These are phyloP conservation scores for Leptinotarsa lineolata DNA, from an alignment of 1,140 invertebrate genomes.

Conservation along the genomic window DNA sequence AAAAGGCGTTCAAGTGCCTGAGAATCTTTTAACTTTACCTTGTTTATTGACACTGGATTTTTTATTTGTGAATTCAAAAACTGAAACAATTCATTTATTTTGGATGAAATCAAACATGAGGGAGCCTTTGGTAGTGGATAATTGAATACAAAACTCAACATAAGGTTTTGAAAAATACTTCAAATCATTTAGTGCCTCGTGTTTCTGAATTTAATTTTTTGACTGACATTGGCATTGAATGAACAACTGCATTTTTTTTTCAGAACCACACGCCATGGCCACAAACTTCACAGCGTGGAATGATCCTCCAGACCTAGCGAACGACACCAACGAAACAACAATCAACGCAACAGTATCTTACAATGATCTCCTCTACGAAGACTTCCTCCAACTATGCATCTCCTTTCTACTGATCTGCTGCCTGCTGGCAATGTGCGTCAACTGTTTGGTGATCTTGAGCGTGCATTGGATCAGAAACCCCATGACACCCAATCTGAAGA, in stretches of 20 bases:
- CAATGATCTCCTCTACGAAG: constrained; percentile 3
- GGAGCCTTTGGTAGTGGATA: too few relatives aligned
- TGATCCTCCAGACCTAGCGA: neutral
- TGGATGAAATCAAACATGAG: too few relatives aligned
- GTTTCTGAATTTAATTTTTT: too few relatives aligned
- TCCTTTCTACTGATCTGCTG: constrained; percentile 48
- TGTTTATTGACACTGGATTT: too few relatives aligned
- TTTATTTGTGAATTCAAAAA: too few relatives aligned
- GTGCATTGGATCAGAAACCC: constrained; percentile 61
- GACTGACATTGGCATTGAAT: too few relatives aligned
- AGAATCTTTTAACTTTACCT: too few relatives aligned
- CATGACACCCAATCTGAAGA: constrained; percentile 63
- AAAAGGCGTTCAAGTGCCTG: too few relatives aligned
- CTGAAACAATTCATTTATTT: too few relatives aligned
- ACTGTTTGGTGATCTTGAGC: constrained; percentile 60
- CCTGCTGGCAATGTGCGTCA: constrained; percentile 58
- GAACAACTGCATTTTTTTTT: neutral
- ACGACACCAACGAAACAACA: neutral
- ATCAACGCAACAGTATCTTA: neutral
- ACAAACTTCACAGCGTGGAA: neutral
- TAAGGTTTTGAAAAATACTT: too few relatives aligned
- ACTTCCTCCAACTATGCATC: constrained; percentile 23
- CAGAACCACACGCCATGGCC: neutral
- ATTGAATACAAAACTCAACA: too few relatives aligned
- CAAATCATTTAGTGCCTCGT: too few relatives aligned